Conservation (phyloP, 2,888 invertebrate species). For the Strigamia crassipes region DNA sequence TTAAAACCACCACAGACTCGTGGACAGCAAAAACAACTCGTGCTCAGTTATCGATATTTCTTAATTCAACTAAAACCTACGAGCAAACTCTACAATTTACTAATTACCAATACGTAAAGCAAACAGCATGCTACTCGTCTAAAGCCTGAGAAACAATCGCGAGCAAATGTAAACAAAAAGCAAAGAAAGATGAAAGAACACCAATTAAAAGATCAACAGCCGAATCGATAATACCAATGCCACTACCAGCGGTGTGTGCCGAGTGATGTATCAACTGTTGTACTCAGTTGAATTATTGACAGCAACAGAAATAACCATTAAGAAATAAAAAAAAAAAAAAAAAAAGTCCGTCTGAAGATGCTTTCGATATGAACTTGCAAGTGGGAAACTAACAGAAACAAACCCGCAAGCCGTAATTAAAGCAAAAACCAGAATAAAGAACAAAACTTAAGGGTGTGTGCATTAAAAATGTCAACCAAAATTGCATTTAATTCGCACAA, state of each 20-base stretch:
- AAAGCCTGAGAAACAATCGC: neutral
- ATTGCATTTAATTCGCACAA: neutral
- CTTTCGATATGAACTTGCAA: no score
- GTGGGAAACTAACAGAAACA: no score
- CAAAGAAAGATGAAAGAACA: neutral
- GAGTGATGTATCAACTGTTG: no score
- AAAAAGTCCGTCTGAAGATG: no score
- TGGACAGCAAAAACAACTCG: neutral
- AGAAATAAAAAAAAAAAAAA: no score
- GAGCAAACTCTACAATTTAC: neutral
- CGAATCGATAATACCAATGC: neutral
- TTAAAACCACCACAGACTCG: neutral
- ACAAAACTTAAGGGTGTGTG: no score
- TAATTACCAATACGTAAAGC: neutral
- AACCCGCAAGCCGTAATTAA: no score
- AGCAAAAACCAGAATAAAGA: no score
- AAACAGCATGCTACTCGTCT: neutral
- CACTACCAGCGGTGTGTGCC: neutral
- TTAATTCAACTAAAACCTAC: neutral
- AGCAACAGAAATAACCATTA: no score
- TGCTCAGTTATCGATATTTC: neutral
- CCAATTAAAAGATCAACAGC: slow-evolving; percentile 3
- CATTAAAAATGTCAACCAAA: no score
- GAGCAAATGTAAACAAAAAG: neutral
- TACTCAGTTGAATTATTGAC: no score